Evolutionary conservation across 2,888 invertebrate species (phyloP), one percentile per base, ranked within the genome.

Genomic region (Tridacna gigas): DNA sequence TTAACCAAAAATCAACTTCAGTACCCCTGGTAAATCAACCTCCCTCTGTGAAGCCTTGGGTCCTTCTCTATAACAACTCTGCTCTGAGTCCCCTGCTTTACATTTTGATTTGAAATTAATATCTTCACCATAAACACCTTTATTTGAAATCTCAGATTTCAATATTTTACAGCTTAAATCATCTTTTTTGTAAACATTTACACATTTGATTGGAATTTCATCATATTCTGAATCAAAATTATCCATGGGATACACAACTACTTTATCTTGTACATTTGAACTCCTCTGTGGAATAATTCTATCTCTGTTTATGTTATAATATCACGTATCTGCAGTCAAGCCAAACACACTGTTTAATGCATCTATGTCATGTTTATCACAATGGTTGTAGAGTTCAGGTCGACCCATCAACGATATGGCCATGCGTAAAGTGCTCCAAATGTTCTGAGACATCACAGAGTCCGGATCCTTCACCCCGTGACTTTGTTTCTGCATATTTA

Each of bases 401-500:
- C 96, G 95, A 82, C 96, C 96, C 96, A 98, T 96, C 86, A 98
- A 95, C 7, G 98, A 97, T 37, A 96, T 96, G 61, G 98, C 97
- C 97, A 99, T 97, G 93, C 98, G 96, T 78, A 99, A 95, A 0
- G 98, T 98, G 75, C 97, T 97, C 99, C 99, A 99, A 94, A 99
- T 98, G 63, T 97, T 97, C 90, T 98, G 97, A 0, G 98, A 98
- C 97, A 97, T 97, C 83, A 95, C 94, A 15, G 93, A 88, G 60
- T 93, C 91, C n/a, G 92, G 91, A 18, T 94, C 95, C 28, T 94
- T 93, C 5, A 94, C 92, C 56, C 96, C 96, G 93, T 96, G 96
- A 77, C 96, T 97, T 66, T 94, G 91, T 28, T 97, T 96, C 95
- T 99, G 99, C 95, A 98, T 97, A 95, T 98, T 98, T 60, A 99